Evolutionary conservation across 2,797 vertebrate species (phyloP).

Genomic region (Liparis tanakae): DNA sequence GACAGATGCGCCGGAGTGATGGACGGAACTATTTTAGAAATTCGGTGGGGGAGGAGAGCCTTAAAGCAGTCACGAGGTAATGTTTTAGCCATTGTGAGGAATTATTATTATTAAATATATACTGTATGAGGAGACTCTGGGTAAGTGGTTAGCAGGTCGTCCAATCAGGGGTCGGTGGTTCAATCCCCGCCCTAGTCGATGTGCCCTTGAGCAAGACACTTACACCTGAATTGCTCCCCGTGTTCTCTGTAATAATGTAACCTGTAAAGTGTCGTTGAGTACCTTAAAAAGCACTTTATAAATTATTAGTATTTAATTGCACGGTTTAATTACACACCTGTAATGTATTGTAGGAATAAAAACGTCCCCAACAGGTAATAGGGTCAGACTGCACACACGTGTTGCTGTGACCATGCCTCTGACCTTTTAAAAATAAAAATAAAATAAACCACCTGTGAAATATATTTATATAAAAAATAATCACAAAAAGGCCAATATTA

Average conservation of each 20-base stretch:
- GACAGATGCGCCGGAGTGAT: slow-evolving; percentile 48
- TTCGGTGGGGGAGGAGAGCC: background rate
- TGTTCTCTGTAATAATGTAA: too few relatives aligned
- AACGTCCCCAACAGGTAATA: background rate
- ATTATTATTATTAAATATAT: background rate
- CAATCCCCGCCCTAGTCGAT: too few relatives aligned
- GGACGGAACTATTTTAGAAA: slow-evolving; percentile 55
- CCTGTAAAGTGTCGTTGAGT: too few relatives aligned
- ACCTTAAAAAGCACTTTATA: too few relatives aligned
- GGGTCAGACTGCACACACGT: background rate
- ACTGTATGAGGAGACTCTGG: background rate
- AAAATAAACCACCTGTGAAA: background rate
- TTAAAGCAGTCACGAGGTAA: slow-evolving; percentile 1
- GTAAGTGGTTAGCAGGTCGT: too few relatives aligned
- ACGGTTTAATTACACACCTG: background rate
- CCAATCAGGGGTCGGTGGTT: too few relatives aligned
- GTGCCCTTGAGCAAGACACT: too few relatives aligned
- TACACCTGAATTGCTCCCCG: too few relatives aligned
- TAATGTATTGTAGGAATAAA: background rate
- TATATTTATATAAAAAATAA: background rate
- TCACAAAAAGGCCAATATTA: too few relatives aligned
- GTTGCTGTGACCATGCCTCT: background rate
- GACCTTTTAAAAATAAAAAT: background rate
- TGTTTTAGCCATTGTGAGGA: slow-evolving; percentile 6
- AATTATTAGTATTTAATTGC: background rate